Evolutionary conservation across 2,797 vertebrate genomes (phyloP).

Genomic region (Anguilla anguilla): DNA sequence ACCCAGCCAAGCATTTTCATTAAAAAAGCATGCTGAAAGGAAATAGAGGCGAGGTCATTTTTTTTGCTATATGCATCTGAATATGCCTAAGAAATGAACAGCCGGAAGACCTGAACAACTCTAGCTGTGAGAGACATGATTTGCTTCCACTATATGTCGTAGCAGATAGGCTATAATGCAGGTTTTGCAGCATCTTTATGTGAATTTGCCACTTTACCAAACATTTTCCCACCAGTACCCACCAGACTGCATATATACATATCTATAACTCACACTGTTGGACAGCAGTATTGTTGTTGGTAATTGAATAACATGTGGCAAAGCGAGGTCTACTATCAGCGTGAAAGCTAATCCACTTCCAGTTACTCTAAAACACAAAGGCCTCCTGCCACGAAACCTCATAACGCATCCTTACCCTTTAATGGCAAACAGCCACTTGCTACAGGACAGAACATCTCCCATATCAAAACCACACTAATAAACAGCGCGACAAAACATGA

Average conservation of each 20-base stretch:
- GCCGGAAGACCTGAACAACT: neutral
- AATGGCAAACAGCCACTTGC: neutral
- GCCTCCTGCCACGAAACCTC: neutral
- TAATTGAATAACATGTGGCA: neutral
- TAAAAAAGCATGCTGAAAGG: neutral
- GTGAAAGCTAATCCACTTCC: neutral
- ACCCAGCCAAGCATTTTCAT: neutral
- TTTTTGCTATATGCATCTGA: neutral
- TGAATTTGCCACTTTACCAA: neutral
- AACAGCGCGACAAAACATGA: neutral
- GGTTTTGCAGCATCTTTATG: neutral
- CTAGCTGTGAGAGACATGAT: neutral
- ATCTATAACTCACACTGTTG: neutral
- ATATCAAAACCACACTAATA: neutral
- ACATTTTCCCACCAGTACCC: neutral
- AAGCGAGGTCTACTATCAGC: neutral
- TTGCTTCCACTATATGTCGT: neutral
- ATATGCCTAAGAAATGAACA: neutral
- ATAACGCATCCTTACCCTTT: neutral
- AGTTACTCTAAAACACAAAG: neutral
- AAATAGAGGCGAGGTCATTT: neutral
- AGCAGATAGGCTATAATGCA: neutral
- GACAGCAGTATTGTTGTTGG: neutral
- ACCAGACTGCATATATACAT: too few relatives aligned
- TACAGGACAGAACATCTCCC: neutral